phyloP scores from a whole-genome alignment of 2,888 invertebrate species.

The Rhamnusium bicolor region DNA sequence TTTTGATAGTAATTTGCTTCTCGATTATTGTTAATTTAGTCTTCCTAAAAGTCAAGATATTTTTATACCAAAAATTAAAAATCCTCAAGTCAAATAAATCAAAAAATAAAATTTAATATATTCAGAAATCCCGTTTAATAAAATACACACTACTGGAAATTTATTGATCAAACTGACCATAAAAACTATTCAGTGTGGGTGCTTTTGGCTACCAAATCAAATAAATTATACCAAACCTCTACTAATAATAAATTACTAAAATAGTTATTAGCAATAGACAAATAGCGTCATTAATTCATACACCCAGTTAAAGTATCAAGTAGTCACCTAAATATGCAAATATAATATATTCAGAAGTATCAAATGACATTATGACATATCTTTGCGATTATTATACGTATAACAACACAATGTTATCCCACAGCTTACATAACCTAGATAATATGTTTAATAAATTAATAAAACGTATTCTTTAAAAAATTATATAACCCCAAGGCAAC shows the following conservation, averaged over 20 bases:
- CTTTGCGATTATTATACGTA: slow-evolving; percentile 51
- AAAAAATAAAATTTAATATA: background rate
- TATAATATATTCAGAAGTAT: slow-evolving; percentile 61
- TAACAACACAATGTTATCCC: background rate
- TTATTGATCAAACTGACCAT: slow-evolving; percentile 31
- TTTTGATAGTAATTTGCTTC: too few relatives aligned
- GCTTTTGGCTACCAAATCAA: slow-evolving; percentile 15
- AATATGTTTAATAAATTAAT: background rate
- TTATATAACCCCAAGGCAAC: background rate
- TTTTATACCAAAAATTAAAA: too few relatives aligned
- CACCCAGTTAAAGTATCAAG: slow-evolving; percentile 33
- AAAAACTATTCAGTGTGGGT: slow-evolving; percentile 29
- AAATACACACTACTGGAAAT: slow-evolving; percentile 12
- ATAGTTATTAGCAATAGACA: slow-evolving; percentile 18
- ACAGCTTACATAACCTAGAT: background rate
- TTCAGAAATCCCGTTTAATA: slow-evolving; percentile 6
- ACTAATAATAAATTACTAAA: slow-evolving; percentile 27
- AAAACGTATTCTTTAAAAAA: background rate
- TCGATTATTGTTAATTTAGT: too few relatives aligned
- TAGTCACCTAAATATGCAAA: slow-evolving; percentile 65
- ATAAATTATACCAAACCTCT: slow-evolving; percentile 21
- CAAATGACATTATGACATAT: slow-evolving; percentile 65
- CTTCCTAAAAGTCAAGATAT: too few relatives aligned
- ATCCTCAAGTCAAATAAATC: background rate
- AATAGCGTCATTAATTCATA: slow-evolving; percentile 17